Conservation (phyloP, 2,888 invertebrate species). For the Drosophila meridiana region DNA sequence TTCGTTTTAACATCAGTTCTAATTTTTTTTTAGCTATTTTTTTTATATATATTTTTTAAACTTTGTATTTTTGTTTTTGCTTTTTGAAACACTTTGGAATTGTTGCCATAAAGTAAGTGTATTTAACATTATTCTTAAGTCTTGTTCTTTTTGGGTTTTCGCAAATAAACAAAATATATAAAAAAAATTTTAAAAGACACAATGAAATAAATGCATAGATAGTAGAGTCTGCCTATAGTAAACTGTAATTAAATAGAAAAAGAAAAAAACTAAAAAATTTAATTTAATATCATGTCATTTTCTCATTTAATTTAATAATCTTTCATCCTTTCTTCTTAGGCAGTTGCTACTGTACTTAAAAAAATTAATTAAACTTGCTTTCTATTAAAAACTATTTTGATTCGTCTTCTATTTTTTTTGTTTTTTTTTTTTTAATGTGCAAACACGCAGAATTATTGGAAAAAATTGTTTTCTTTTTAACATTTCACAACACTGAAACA, state of each 20-base stretch:
- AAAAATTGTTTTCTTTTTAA: constrained; percentile 18
- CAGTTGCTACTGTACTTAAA: background rate
- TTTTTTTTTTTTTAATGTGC: constrained; percentile 12
- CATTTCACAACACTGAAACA: constrained; percentile 33
- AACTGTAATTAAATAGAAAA: background rate
- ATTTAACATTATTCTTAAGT: constrained; percentile 48
- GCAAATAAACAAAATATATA: constrained; percentile 18
- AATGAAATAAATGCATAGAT: constrained; percentile 47
- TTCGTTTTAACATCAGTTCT: constrained; percentile 84
- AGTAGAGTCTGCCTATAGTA: background rate
- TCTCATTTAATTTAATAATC: background rate
- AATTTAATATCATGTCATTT: background rate
- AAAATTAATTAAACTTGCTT: background rate
- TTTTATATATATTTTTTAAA: constrained; percentile 25
- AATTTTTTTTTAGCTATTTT: constrained; percentile 64
- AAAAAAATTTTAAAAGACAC: constrained; percentile 16
- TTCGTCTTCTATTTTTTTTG: background rate
- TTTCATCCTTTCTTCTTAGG: background rate
- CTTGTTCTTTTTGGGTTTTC: constrained; percentile 15
- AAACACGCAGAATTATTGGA: constrained; percentile 39
- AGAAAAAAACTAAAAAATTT: background rate
- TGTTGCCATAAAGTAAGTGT: constrained; percentile 73
- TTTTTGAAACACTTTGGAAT: constrained; percentile 65
- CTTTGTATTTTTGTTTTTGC: constrained; percentile 21
- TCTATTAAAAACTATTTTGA: constrained; percentile 6